Evolutionary conservation across 2,113 vertebrate genomes (phyloP).

Genomic region (Megaceryle maxima): DNA sequence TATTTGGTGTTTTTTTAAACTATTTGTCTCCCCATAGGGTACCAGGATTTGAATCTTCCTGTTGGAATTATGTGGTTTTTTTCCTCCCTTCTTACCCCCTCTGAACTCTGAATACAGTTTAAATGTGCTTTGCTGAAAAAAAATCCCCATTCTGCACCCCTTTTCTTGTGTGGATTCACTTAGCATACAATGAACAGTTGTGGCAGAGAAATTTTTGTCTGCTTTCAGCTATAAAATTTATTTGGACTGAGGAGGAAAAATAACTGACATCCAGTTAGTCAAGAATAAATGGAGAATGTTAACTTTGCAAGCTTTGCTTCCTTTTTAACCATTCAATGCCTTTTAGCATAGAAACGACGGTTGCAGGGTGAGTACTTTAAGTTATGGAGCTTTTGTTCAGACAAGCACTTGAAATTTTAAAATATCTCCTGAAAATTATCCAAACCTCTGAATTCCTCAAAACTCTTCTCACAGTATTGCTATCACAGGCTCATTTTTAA

Average conservation of each 20-base stretch:
- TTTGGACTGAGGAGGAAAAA: neutral
- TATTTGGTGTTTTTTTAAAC: neutral
- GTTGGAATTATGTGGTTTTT: neutral
- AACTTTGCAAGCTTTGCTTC: neutral
- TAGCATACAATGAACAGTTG: neutral
- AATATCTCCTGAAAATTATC: neutral
- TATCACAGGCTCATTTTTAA: neutral
- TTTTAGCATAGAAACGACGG: neutral
- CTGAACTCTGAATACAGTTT: neutral
- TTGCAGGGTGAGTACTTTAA: neutral
- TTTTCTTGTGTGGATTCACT: conserved; percentile 25
- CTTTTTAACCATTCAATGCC: neutral
- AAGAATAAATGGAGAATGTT: neutral
- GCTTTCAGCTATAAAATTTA: conserved; percentile 9
- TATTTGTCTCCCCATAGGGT: neutral
- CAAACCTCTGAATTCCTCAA: neutral
- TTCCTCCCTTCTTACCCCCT: neutral
- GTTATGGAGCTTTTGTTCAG: neutral
- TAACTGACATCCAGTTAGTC: neutral
- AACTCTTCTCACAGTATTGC: neutral
- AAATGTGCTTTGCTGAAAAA: neutral
- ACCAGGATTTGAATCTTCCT: neutral
- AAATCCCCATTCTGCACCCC: neutral
- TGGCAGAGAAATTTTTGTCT: neutral
- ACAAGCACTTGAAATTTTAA: neutral